phyloP scores from a whole-genome alignment of 2,888 invertebrate genomes.

The Noctua fimbriata region DNA sequence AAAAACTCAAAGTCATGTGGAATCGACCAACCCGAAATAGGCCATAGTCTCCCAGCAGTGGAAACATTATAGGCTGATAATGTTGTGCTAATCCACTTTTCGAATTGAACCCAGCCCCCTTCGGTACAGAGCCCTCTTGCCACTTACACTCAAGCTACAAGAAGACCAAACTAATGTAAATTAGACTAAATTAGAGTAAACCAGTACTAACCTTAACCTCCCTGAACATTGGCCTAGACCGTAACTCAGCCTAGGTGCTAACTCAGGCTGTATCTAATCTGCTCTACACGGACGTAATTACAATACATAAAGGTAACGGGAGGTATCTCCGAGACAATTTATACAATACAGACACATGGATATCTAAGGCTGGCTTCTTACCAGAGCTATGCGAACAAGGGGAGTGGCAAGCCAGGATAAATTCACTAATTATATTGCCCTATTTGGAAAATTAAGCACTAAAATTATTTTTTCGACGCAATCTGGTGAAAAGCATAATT shows the following conservation, averaged over 20 bases:
- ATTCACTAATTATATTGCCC: neutral
- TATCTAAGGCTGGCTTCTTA: neutral
- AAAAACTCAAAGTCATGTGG: neutral
- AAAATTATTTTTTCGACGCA: neutral
- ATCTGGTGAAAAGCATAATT: neutral
- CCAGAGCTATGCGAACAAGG: neutral
- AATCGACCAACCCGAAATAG: neutral
- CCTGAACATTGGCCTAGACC: neutral
- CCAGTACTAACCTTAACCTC: constrained; percentile 5
- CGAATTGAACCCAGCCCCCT: neutral
- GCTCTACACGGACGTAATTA: constrained; percentile 38
- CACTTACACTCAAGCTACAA: neutral
- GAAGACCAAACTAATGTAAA: neutral
- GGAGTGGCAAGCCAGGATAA: no score
- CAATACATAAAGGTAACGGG: constrained; percentile 55
- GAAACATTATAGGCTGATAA: neutral
- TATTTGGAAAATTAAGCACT: neutral
- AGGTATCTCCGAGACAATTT: constrained; percentile 25
- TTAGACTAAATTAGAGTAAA: neutral
- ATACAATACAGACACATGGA: constrained; percentile 17
- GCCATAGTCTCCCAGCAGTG: neutral
- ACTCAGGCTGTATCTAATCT: constrained; percentile 46
- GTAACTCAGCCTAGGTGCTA: constrained; percentile 9
- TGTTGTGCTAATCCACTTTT: neutral
- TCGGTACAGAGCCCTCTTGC: neutral